phyloP scores from a whole-genome alignment of 2,113 vertebrate genomes.

The Oncorhynchus clarkii region DNA sequence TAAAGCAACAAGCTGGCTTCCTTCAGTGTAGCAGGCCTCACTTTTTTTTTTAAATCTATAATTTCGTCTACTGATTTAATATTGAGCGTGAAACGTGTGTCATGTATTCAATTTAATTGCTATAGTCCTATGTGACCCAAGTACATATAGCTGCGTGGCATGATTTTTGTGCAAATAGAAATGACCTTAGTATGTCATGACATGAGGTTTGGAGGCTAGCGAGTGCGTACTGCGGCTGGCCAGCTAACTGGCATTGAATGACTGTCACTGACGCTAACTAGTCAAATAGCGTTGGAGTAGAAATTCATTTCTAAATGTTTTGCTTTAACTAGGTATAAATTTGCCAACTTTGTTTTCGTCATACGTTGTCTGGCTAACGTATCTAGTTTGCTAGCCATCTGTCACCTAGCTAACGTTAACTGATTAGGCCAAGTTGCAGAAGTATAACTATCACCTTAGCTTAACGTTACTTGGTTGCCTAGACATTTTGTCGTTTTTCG shows the following conservation, averaged over 20 bases:
- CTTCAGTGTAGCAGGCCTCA: slow-evolving; percentile 41
- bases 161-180: slow-evolving; percentile 8
- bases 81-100: not conserved
- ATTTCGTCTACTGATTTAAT: not conserved
- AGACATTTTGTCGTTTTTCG: too few relatives aligned
- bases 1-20: slow-evolving; percentile 47
- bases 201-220: slow-evolving; percentile 45
- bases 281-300: too few relatives aligned
- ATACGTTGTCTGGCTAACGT: too few relatives aligned
- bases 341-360: too few relatives aligned
- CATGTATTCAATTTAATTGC: not conserved
- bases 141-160: not conserved
- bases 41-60: not conserved
- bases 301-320: too few relatives aligned
- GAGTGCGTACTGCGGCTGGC: not conserved
- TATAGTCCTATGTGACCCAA: not conserved
- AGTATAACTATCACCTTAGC: too few relatives aligned
- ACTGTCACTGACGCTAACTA: too few relatives aligned
- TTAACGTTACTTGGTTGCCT: too few relatives aligned
- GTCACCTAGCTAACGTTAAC: too few relatives aligned
- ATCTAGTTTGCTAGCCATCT: too few relatives aligned
- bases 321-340: too few relatives aligned
- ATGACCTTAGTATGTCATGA: slow-evolving; percentile 72
- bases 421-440: too few relatives aligned
- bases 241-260: not conserved